phyloP scores from a whole-genome alignment of 2,888 invertebrate genomes.

The Drosophila lacicola region DNA sequence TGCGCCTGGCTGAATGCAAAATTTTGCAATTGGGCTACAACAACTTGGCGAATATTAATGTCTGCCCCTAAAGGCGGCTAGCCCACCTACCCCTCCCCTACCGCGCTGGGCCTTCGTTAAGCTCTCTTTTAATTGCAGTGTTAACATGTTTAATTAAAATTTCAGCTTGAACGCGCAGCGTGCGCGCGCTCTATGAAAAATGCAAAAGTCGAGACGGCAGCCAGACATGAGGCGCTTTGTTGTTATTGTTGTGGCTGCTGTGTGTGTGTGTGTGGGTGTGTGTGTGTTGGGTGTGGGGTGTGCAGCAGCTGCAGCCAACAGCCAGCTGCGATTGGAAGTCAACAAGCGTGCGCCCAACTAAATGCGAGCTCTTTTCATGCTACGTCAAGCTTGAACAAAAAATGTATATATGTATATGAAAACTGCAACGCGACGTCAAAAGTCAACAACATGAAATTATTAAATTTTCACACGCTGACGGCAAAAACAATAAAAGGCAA shows the following conservation, averaged over 20 bases:
- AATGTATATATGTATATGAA: slow-evolving; percentile 2
- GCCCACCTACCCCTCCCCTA: neutral
- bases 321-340: slow-evolving; percentile 41
- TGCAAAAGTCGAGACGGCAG: slow-evolving; percentile 60
- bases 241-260: slow-evolving; percentile 34
- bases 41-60: slow-evolving; percentile 10
- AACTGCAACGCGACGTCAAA: slow-evolving; percentile 32
- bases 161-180: slow-evolving; percentile 64
- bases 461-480: slow-evolving; percentile 68
- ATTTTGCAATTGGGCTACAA: slow-evolving; percentile 18
- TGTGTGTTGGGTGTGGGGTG: slow-evolving; percentile 21
- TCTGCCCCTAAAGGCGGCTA: slow-evolving; percentile 5
- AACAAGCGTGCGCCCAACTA: slow-evolving; percentile 48
- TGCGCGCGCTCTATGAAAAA: slow-evolving; percentile 46
- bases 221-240: slow-evolving; percentile 55
- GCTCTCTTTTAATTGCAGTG: slow-evolving; percentile 71
- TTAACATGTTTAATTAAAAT: slow-evolving; percentile 79
- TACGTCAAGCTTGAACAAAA: slow-evolving; percentile 67
- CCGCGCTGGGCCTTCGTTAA: slow-evolving; percentile 22
- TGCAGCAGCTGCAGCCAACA: slow-evolving; percentile 25
- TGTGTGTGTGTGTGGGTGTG: neutral
- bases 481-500: slow-evolving; percentile 37
- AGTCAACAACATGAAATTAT: slow-evolving; percentile 68
- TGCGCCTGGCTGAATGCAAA: slow-evolving; percentile 15
- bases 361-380: slow-evolving; percentile 70